phyloP scores from a whole-genome alignment of 2,888 invertebrate species.

The Melangyna quadrimaculata region DNA sequence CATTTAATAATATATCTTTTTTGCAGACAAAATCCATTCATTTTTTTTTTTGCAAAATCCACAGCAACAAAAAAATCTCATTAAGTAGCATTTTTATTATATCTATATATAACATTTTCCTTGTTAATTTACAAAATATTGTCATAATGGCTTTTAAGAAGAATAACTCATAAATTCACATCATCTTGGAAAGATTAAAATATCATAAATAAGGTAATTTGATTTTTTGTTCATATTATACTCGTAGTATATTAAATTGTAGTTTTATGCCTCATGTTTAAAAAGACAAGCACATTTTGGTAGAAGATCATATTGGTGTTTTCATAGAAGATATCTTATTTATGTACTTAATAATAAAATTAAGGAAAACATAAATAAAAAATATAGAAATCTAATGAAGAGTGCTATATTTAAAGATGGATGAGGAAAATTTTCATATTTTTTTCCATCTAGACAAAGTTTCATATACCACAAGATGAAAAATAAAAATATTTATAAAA shows the following conservation, averaged over 20 bases:
- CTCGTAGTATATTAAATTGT: not conserved
- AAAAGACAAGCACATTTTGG: not conserved
- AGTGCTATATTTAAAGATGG: not conserved
- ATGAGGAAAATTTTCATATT: conserved; percentile 3
- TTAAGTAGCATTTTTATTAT: conserved; percentile 7
- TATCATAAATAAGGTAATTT: conserved; percentile 47
- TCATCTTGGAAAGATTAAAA: conserved; percentile 32
- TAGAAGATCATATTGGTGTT: not conserved
- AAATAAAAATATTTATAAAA: not conserved
- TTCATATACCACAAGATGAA: not conserved
- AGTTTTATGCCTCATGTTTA: conserved; percentile 12
- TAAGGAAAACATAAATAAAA: not conserved
- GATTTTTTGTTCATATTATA: not conserved
- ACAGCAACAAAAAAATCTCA: conserved; percentile 7
- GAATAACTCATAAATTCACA: conserved; percentile 23
- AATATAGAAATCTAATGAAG: too few species aligned
- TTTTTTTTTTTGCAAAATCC: not conserved
- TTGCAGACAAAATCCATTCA: not conserved
- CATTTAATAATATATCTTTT: not conserved
- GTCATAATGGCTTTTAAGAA: conserved; percentile 45
- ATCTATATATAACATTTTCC: not conserved
- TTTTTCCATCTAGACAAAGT: not conserved
- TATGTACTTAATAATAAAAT: conserved; percentile 3
- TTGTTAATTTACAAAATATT: conserved; percentile 4
- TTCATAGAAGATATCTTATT: not conserved